phyloP scores from a whole-genome alignment of 2,797 vertebrate species.

The Tragelaphus oryx region DNA sequence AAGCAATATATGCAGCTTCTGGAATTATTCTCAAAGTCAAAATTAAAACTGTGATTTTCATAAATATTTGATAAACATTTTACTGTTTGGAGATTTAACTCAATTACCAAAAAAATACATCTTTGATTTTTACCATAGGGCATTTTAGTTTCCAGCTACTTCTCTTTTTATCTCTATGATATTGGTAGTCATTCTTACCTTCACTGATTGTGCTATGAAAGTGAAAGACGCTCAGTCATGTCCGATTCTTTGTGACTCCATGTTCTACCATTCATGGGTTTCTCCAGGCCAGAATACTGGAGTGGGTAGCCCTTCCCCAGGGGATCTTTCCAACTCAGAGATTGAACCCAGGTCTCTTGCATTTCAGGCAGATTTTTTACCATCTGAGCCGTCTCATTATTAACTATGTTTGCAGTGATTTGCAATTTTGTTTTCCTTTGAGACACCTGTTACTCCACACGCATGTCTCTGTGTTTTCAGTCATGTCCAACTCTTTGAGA shows the following conservation, averaged over 20 bases:
- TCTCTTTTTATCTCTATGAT: not conserved
- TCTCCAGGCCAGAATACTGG: not conserved
- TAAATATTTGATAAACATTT: not conserved
- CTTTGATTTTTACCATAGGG: not conserved
- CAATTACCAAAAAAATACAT: not conserved
- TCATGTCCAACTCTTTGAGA: not conserved
- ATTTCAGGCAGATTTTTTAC: not conserved
- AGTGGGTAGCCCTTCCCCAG: not conserved
- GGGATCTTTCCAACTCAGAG: not conserved
- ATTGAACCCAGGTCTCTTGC: fast-evolving
- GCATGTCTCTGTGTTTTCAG: not conserved
- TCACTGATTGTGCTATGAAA: not conserved
- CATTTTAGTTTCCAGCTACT: not conserved
- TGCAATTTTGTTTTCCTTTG: not conserved
- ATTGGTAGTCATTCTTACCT: not conserved
- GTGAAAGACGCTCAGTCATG: not conserved
- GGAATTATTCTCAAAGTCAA: not conserved
- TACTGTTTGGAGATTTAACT: not conserved
- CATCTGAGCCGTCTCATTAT: not conserved
- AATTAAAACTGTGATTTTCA: not conserved
- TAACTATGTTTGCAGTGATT: not conserved
- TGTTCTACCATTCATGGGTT: not conserved
- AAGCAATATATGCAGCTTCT: not conserved
- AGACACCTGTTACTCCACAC: not conserved
- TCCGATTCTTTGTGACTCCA: not conserved